Evolutionary conservation across 2,113 vertebrate species (phyloP).

Genomic region (Crotalus helleri): DNA sequence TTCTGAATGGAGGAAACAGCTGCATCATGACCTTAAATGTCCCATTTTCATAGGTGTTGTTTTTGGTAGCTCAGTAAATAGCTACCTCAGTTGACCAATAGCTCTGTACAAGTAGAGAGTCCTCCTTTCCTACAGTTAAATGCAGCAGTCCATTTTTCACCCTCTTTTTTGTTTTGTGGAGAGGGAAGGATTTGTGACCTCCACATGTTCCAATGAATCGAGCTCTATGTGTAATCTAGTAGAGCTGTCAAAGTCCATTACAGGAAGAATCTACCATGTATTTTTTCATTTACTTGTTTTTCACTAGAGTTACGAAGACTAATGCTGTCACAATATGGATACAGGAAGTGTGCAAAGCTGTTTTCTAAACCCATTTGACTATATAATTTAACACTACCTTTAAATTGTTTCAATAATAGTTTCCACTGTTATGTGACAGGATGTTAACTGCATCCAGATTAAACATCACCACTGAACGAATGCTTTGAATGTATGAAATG

Average conservation of each 20-base stretch:
- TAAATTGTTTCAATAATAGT: conserved; percentile 23
- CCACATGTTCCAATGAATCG: conserved; percentile 11
- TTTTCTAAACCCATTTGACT: conserved; percentile 43
- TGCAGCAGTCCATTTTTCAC: conserved; percentile 1
- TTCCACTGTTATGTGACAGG: conserved; percentile 1
- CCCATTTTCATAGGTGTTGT: background rate
- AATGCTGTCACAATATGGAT: conserved; percentile 31
- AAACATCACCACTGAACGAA: conserved; percentile 23
- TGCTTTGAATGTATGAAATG: conserved; percentile 30
- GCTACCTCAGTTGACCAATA: background rate
- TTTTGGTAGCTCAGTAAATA: conserved; percentile 16
- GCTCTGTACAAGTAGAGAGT: background rate
- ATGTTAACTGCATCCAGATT: conserved; percentile 30
- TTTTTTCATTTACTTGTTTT: conserved; percentile 44
- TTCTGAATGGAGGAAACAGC: background rate
- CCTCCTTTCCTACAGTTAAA: conserved; percentile 2
- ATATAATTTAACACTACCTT: conserved; percentile 16
- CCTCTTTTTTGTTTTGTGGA: background rate
- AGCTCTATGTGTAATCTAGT: conserved; percentile 14
- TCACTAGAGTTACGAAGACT: conserved; percentile 39
- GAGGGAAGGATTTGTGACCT: background rate
- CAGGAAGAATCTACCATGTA: conserved; percentile 5
- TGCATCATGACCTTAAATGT: background rate
- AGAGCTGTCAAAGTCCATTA: conserved; percentile 25
- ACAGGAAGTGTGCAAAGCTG: background rate